Evolutionary conservation across 2,888 invertebrate genomes (phyloP).

Genomic region (Mystacides longicornis): DNA sequence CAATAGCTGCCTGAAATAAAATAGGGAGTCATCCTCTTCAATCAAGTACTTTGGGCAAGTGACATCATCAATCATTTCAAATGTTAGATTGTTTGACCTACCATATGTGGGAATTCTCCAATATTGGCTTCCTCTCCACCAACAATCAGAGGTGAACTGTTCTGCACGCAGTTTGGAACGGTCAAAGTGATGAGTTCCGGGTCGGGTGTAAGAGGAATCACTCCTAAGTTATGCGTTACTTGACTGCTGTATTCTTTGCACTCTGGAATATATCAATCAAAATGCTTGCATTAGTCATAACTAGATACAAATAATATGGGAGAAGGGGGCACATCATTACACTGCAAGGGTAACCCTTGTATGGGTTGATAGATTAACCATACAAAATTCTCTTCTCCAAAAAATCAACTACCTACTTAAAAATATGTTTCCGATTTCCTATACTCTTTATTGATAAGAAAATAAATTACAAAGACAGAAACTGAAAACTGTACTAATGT

Average conservation of each 20-base stretch:
- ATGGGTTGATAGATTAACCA: too few relatives aligned
- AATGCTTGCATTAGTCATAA: neutral
- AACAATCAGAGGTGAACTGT: conserved; percentile 50
- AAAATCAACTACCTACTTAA: too few relatives aligned
- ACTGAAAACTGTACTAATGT: too few relatives aligned
- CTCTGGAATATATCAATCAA: conserved; percentile 35
- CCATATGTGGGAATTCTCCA: conserved; percentile 63
- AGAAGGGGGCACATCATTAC: too few relatives aligned
- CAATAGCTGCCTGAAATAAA: neutral
- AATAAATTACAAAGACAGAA: too few relatives aligned
- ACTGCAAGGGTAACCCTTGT: too few relatives aligned
- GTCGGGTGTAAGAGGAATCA: conserved; percentile 46
- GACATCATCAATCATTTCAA: too few relatives aligned
- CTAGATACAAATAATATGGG: neutral
- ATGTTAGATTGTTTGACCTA: too few relatives aligned
- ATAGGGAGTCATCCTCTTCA: too few relatives aligned
- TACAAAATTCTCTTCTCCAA: too few relatives aligned
- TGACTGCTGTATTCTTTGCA: conserved; percentile 50
- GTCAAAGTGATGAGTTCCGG: conserved; percentile 38
- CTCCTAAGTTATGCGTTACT: conserved; percentile 43
- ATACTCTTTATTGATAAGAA: too few relatives aligned
- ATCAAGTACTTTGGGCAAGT: neutral
- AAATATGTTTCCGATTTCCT: too few relatives aligned
- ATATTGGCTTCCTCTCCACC: conserved; percentile 49
- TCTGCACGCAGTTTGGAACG: conserved; percentile 25